Evolutionary conservation across 2,797 vertebrate genomes (phyloP).

Genomic region (Liparis tanakae): DNA sequence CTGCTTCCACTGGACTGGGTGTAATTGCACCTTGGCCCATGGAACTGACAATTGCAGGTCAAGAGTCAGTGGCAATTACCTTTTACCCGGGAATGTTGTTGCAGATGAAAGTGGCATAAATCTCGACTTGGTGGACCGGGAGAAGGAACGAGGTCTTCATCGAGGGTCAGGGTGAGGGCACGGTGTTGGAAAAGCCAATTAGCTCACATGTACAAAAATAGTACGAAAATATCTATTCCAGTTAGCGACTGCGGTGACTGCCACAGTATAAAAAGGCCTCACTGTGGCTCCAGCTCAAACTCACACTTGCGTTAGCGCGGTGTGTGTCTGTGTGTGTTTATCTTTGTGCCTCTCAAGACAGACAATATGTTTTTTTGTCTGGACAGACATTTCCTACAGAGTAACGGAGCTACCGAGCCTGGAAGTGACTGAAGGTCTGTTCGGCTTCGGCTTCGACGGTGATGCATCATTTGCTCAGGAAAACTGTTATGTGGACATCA

Average conservation of each 20-base stretch:
- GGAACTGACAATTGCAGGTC: slow-evolving; percentile 54
- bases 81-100: slow-evolving; percentile 36
- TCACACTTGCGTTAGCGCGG: not conserved
- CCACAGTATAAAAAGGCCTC: slow-evolving; percentile 24
- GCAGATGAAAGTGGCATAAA: slow-evolving; percentile 49
- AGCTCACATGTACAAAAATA: slow-evolving; percentile 39
- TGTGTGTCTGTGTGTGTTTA: slow-evolving; percentile 13
- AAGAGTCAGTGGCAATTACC: slow-evolving; percentile 63
- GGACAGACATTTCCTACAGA: slow-evolving; percentile 14
- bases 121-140: slow-evolving; percentile 30
- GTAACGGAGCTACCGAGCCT: slow-evolving; percentile 34
- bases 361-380: slow-evolving; percentile 20
- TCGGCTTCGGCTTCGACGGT: slow-evolving; percentile 21
- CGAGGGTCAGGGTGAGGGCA: slow-evolving; percentile 52
- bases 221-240: slow-evolving; percentile 39
- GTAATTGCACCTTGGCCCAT: slow-evolving; percentile 41
- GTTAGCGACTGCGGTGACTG: slow-evolving; percentile 37
- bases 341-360: slow-evolving; percentile 16
- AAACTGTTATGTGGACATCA: slow-evolving; percentile 41
- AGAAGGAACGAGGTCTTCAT: slow-evolving; percentile 36
- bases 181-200: slow-evolving; percentile 67
- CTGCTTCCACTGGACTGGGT: slow-evolving; percentile 11
- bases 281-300: slow-evolving; percentile 4
- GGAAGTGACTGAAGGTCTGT: slow-evolving; percentile 37
- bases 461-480: slow-evolving; percentile 40